A percentile compares a stretch with the other conserved stretches of the same genome.
These are phyloP conservation scores for Pemphigus obesinymphae DNA, from an alignment of 1,140 invertebrate species.

Conservation along the genomic window DNA sequence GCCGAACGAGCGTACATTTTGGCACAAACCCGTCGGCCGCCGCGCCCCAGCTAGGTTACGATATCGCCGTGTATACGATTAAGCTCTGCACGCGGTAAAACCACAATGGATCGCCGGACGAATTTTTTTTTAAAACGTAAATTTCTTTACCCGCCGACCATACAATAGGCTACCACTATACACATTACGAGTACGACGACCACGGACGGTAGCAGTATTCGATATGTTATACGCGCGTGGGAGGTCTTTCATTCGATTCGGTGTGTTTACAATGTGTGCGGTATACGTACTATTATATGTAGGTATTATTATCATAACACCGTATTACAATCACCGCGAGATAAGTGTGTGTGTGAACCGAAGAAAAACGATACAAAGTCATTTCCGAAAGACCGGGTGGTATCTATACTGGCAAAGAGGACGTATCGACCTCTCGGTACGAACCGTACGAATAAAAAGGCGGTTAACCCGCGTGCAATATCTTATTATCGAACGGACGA, in stretches of 20 bases:
- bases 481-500: neutral
- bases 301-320: neutral
- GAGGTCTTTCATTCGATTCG: constrained; percentile 12
- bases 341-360: neutral
- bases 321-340: neutral
- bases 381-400: neutral
- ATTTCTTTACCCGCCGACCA: neutral
- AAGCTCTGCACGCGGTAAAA: neutral
- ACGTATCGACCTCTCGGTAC: too few species aligned
- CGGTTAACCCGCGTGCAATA: neutral
- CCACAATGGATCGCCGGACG: neutral
- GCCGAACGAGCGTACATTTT: too few species aligned
- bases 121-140: neutral
- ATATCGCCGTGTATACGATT: neutral
- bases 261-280: neutral
- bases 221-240: neutral
- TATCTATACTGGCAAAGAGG: too few species aligned
- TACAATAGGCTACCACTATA: neutral
- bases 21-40: neutral
- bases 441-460: too few species aligned
- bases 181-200: neutral
- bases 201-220: neutral
- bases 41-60: neutral
- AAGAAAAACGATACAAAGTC: neutral
- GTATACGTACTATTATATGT: neutral